Percentiles rank a stretch among this genome's conserved stretches.
Conservation (phyloP, 2,113 vertebrate genomes). For the Lycocorax pyrrhopterus region DNA sequence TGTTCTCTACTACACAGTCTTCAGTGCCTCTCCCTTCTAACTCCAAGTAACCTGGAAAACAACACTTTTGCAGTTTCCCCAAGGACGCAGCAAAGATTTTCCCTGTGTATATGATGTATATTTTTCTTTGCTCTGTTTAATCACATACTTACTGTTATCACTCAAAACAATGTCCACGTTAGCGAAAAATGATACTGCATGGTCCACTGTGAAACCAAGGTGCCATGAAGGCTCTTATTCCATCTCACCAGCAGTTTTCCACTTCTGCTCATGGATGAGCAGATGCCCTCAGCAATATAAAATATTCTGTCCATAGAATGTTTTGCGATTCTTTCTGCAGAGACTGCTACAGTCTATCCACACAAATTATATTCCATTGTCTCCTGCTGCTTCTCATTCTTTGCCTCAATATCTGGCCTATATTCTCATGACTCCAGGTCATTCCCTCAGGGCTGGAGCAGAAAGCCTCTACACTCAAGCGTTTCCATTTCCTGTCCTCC, state of each 20-base stretch:
- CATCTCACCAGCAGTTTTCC: neutral
- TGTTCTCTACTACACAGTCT: neutral
- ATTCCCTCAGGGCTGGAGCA: constrained; percentile 1
- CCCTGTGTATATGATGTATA: neutral
- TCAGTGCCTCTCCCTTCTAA: neutral
- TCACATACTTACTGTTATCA: neutral
- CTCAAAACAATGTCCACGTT: neutral
- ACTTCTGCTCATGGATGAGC: neutral
- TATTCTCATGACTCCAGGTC: constrained; percentile 47
- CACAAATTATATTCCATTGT: neutral
- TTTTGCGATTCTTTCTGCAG: neutral
- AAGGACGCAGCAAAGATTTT: neutral
- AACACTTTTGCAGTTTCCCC: neutral
- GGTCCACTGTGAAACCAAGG: neutral
- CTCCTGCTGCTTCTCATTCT: constrained; percentile 29
- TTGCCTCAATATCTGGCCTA: constrained; percentile 29
- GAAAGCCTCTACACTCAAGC: neutral
- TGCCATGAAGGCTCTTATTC: neutral
- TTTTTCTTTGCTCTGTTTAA: neutral
- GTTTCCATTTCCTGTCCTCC: neutral
- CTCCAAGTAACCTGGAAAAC: neutral
- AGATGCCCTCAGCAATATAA: neutral
- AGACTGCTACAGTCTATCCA: neutral
- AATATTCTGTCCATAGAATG: neutral
- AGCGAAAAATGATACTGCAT: neutral